These are phyloP conservation scores for Poeciliopsis occidentalis DNA, from an alignment of 2,113 vertebrate genomes.

Conservation along the genomic window DNA sequence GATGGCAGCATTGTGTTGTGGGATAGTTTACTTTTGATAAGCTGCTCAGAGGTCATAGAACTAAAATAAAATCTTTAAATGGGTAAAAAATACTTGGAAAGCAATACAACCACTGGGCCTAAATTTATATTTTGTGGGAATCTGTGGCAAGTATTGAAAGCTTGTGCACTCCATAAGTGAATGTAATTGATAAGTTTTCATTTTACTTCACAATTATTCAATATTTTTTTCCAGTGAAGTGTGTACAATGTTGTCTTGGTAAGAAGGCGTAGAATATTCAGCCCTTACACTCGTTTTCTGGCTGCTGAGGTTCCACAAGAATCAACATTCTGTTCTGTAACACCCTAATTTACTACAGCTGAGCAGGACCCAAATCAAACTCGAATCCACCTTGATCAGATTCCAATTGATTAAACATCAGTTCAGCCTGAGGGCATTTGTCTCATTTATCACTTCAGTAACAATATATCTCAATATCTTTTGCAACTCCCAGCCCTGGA, in stretches of 20 bases:
- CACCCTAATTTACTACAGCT: constrained; percentile 50
- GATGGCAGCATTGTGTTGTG: too few relatives aligned
- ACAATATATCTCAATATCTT: constrained; percentile 32
- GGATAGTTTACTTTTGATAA: too few relatives aligned
- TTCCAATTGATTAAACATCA: constrained; percentile 66
- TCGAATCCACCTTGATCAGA: constrained; percentile 52
- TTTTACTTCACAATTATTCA: not conserved
- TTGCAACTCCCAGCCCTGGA: constrained; percentile 33
- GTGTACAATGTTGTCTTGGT: not conserved
- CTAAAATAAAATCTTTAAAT: too few relatives aligned
- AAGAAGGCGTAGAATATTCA: not conserved
- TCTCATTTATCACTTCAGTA: constrained; percentile 54
- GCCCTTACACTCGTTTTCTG: not conserved
- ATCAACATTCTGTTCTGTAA: constrained; percentile 4
- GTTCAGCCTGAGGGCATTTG: constrained; percentile 60
- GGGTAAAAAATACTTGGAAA: too few relatives aligned
- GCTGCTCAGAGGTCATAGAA: too few relatives aligned
- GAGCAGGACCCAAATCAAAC: constrained; percentile 61
- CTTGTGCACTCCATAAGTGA: not conserved
- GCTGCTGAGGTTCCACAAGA: not conserved
- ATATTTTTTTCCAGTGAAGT: not conserved
- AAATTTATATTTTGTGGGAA: not conserved
- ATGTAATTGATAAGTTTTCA: too few relatives aligned
- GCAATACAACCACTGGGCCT: too few relatives aligned
- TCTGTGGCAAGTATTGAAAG: not conserved